Conservation (phyloP, 2,888 invertebrate species). For the Tachystola acroxantha region DNA sequence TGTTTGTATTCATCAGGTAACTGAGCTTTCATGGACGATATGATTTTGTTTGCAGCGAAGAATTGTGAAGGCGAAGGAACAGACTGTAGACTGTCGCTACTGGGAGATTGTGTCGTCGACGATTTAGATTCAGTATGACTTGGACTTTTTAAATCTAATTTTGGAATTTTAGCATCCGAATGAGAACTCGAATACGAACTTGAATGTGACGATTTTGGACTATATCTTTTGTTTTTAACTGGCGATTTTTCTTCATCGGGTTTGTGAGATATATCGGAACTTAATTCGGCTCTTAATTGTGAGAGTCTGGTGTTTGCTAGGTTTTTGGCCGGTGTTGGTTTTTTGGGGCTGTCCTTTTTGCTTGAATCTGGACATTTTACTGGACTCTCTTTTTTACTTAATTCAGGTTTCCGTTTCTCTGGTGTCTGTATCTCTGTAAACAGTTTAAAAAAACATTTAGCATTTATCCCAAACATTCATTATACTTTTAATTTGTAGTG, state of each 20-base stretch:
- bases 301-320: constrained; percentile 47
- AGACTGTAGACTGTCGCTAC: constrained; percentile 52
- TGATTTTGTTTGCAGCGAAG: constrained; percentile 65
- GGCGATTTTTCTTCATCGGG: constrained; percentile 32
- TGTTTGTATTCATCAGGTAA: constrained; percentile 55
- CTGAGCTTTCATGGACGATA: constrained; percentile 69
- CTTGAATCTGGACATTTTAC: constrained; percentile 19
- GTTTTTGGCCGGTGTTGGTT: constrained; percentile 38
- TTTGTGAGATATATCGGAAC: constrained; percentile 33
- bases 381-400: constrained; percentile 20
- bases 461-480: too few relatives aligned
- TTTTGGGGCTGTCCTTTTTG: constrained; percentile 17
- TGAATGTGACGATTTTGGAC: constrained; percentile 28
- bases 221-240: constrained; percentile 25
- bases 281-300: constrained; percentile 40
- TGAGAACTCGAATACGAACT: too few relatives aligned
- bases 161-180: constrained; percentile 27
- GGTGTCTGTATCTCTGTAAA: constrained; percentile 23
- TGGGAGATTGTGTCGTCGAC: constrained; percentile 44
- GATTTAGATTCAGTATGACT: constrained; percentile 39
- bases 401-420: constrained; percentile 19
- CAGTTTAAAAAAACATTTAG: too few relatives aligned
- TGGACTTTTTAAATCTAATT: constrained; percentile 38
- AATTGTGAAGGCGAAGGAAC: constrained; percentile 64
- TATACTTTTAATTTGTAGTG: too few relatives aligned